Evolutionary conservation across 2,888 invertebrate genomes (phyloP).

Genomic region (Morinoia aosen): DNA sequence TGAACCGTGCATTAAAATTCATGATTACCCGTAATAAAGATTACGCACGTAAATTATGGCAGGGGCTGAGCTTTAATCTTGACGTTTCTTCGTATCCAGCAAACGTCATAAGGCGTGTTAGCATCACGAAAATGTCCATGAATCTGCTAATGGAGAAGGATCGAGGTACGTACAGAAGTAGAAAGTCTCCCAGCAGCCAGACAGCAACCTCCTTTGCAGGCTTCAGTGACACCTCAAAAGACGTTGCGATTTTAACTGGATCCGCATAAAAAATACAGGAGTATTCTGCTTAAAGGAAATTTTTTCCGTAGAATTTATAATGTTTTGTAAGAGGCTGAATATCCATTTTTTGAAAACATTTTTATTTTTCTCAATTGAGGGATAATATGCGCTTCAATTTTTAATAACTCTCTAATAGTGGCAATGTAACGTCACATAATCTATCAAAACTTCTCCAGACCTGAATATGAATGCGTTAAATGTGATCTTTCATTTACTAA

Average conservation of each 20-base stretch:
- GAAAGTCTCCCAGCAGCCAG: background rate
- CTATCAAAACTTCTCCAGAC: background rate
- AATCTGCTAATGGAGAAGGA: background rate
- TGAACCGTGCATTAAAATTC: background rate
- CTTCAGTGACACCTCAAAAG: background rate
- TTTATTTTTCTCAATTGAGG: background rate
- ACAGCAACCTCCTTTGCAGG: background rate
- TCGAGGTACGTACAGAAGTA: background rate
- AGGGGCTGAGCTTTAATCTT: background rate
- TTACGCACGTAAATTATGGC: background rate
- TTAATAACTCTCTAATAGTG: background rate
- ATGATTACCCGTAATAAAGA: background rate
- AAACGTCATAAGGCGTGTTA: background rate
- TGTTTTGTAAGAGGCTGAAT: background rate
- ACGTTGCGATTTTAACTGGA: background rate
- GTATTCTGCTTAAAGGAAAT: background rate
- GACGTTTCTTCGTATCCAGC: background rate
- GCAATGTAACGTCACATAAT: background rate
- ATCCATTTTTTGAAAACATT: background rate
- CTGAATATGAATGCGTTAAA: no score
- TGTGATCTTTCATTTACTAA: no score
- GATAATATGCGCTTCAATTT: background rate
- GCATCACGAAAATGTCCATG: background rate
- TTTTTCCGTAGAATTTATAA: background rate
- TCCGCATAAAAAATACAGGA: background rate